A percentile compares a stretch with the other conserved stretches of the same genome.
These are phyloP conservation scores for Caenorhabditis afra DNA, from an alignment of 2,888 invertebrate genomes.

Conservation along the genomic window DNA sequence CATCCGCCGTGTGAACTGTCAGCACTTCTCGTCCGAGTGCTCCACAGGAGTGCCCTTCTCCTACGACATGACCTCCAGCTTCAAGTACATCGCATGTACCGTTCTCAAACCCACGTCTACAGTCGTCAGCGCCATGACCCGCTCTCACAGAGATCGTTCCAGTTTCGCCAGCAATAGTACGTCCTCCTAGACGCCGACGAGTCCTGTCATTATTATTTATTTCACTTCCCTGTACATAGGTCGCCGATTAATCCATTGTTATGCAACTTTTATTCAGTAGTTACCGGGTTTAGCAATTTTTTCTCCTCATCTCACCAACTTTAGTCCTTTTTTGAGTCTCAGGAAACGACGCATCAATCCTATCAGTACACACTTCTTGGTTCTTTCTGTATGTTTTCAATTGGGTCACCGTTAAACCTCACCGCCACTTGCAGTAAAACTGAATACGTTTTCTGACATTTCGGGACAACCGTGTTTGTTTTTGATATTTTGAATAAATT, in stretches of 20 bases:
- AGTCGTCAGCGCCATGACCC: slow-evolving; percentile 55
- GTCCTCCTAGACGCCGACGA: slow-evolving; percentile 27
- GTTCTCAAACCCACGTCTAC: slow-evolving; percentile 65
- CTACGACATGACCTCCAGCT: slow-evolving; percentile 69
- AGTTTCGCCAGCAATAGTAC: slow-evolving; percentile 55
- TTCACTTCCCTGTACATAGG: slow-evolving; percentile 7
- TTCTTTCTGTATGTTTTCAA: not conserved
- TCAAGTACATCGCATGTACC: slow-evolving; percentile 68
- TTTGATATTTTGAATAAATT: not conserved
- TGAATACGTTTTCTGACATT: not conserved
- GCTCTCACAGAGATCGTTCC: slow-evolving; percentile 41
- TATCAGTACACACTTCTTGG: slow-evolving; percentile 1
- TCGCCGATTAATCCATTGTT: not conserved
- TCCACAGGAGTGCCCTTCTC: slow-evolving; percentile 66
- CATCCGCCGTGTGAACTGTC: slow-evolving; percentile 71
- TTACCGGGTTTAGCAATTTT: not conserved
- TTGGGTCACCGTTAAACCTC: not conserved
- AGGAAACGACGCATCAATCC: slow-evolving; percentile 10
- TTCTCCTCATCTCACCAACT: too few species aligned
- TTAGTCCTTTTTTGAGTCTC: not conserved
- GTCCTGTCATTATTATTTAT: not conserved
- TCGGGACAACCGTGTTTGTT: not conserved
- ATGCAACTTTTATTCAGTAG: slow-evolving; percentile 10
- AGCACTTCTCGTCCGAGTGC: slow-evolving; percentile 71
- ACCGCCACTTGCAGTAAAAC: not conserved